Evolutionary conservation across 35 echinoderm and acorn worm species (phyloP).

Genomic region (Patiria miniata): DNA sequence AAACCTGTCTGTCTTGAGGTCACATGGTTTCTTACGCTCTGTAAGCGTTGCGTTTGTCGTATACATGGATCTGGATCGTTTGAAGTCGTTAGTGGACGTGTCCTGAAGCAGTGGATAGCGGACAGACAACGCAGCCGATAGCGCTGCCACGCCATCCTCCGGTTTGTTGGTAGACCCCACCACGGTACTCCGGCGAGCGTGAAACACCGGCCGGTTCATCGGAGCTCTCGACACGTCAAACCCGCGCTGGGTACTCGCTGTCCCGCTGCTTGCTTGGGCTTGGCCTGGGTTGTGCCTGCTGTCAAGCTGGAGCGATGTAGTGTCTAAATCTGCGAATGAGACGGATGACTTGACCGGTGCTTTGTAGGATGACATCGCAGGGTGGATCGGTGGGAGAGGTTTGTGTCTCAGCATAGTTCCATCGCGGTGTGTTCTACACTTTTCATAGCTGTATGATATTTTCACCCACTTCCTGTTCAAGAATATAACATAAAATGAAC

Average conservation of each 20-base stretch:
- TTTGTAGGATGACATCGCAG: background rate
- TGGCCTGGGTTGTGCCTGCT: no score
- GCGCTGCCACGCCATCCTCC: background rate
- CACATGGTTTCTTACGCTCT: background rate
- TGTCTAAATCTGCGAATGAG: no score
- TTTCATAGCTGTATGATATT: no score
- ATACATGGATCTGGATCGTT: slow-evolving; percentile 1
- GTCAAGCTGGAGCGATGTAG: no score
- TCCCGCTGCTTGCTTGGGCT: no score
- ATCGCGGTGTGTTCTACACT: background rate
- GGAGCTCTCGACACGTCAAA: background rate
- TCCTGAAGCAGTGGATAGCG: background rate
- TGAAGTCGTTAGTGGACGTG: background rate
- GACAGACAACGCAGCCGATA: background rate
- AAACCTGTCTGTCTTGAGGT: background rate
- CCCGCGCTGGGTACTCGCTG: no score
- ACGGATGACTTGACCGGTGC: background rate
- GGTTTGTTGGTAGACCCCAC: background rate
- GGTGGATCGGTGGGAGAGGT: background rate
- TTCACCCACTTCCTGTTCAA: no score
- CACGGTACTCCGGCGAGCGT: background rate
- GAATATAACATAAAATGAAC: no score
- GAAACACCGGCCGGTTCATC: slow-evolving; percentile 16
- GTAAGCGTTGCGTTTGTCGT: background rate
- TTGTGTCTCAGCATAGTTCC: background rate